Base-by-base conservation (phyloP, 2,797 vertebrate genomes). In the Girardinus metallicus region DNA sequence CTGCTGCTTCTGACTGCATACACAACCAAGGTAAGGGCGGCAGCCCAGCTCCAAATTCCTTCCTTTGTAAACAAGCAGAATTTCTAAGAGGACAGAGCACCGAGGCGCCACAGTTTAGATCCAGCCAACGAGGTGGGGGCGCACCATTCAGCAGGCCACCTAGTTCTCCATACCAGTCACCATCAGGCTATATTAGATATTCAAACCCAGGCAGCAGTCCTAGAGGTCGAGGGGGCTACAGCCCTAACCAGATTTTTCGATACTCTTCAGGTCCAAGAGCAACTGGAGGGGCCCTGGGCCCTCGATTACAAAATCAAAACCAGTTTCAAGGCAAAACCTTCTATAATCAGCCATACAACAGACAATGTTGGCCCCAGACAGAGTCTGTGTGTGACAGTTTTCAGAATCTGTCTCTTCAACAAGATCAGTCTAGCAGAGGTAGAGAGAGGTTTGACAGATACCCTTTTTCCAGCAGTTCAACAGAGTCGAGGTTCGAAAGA, bases 11-110 rank as follows among this genome's bases (percentile, higher is more conserved):
- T 31, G 87, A 46, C 3, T 13, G 23, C 39, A 80, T 46, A n/a
- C 86, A 89, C 88, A 77, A 77, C 76, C 62, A 76, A 12, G 86
- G 81, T 81, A 68, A 66, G 34, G 5, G 15, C 9, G 64, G 77
- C 34, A 0, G 1, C 39, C 73, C 71, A 43, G 71, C 0, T 46
- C 82, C 82, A 9, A 86, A 79, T 82, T 93, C 90, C 57, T 96
- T 97, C 87, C 92, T 29, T 2, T 87, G 82, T 49, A 94, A 94
- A 76, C 97, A 97, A 90, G 77, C 89, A 76, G 93, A 94, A 36
- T 96, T 97, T 80, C 94, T 97, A 1, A 81, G 87, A 34, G 96
- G 97, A 46, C 91, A 73, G 41, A 86, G 76, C 55, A 1, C 87
- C 0, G 95, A 96, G 76, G 95, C 92, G 0, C 95, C 96, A 0